phyloP scores from a whole-genome alignment of 1,140 invertebrate species.

The Hypothenemus hampei region DNA sequence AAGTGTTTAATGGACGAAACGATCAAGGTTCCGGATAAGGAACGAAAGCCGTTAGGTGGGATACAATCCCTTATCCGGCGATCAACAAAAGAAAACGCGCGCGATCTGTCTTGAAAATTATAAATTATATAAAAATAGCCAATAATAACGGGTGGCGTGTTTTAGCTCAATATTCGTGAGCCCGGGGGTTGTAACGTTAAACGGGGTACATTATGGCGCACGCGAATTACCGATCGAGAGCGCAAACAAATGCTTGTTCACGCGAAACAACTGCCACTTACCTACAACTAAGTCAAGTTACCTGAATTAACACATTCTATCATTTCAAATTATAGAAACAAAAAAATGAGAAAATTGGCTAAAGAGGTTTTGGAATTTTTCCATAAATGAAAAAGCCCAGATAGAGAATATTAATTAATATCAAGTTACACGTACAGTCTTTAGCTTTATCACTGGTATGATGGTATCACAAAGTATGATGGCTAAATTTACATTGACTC shows the following conservation, averaged over 20 bases:
- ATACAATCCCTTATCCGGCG: slow-evolving; percentile 24
- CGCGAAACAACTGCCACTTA: slow-evolving; percentile 47
- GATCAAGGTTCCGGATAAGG: slow-evolving; percentile 18
- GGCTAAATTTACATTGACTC: no score
- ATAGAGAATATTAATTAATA: no score
- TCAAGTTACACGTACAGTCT: no score
- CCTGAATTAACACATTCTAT: slow-evolving; percentile 27
- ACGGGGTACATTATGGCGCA: slow-evolving; percentile 44
- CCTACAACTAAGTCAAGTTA: slow-evolving; percentile 39
- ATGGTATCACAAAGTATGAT: no score
- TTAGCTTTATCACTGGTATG: no score
- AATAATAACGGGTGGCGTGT: slow-evolving; percentile 41
- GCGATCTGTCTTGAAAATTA: slow-evolving; percentile 40
- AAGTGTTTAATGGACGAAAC: slow-evolving; percentile 17
- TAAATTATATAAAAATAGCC: slow-evolving; percentile 43
- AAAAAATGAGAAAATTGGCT: no score
- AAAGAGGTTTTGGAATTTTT: no score
- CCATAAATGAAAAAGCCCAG: no score
- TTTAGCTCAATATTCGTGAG: slow-evolving; percentile 39
- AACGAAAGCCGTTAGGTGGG: slow-evolving; percentile 18
- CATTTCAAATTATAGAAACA: no score
- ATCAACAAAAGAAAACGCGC: slow-evolving; percentile 29
- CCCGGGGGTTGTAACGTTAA: slow-evolving; percentile 44
- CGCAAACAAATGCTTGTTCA: slow-evolving; percentile 48
- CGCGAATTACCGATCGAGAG: slow-evolving; percentile 47